Evolutionary conservation across 2,888 invertebrate genomes (phyloP), one percentile per base, ranked within the genome.

Genomic region (Palloptera scutellata): DNA sequence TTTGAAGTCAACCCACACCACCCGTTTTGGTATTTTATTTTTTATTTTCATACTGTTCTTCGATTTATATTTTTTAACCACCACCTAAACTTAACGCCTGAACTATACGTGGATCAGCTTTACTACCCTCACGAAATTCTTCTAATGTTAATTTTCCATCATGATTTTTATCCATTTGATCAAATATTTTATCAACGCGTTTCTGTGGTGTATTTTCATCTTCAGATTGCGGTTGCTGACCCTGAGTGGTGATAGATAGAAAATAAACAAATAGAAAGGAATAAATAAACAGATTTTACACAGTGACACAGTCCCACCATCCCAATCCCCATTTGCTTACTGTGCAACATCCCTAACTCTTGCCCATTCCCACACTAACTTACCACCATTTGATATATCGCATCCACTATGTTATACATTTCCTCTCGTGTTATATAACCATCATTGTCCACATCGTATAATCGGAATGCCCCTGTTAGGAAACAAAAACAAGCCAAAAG

Each of bases 81-180:
- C 90, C 90, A 76, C 94, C 94, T 76, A 95, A 88, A 60, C 94
- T 93, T 73, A 98, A 88, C 64, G 98, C 98, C 86, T 98, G 97
- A 68, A 98, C 97, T 84, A 98, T 98, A 85, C 97, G 91, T 45
- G 98, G 98, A 86, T 98, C 98, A 66, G 97, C 97, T 87, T 98
- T 98, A 86, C 97, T 97, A 76, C 98, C 98, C 87, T 98, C 98
- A 81, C 97, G 92, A 88, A 98, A 98, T 86, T 98, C 98, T 83
- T 98, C 98, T 78, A 98, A 89, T 64, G 98, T 97, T 80, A 98
- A 89, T 82, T 95, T 92, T 86, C 98, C 97, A 86, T 98, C 98
- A 87, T 97, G 96, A 86, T 98, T 98, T 88, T 95, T 98, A 87
- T 98, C 98, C 97, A 98, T 97, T 85, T 97, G 97, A 86, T 96